Conservation (phyloP, 2,113 vertebrate genomes). For the Indicator maculatus region DNA sequence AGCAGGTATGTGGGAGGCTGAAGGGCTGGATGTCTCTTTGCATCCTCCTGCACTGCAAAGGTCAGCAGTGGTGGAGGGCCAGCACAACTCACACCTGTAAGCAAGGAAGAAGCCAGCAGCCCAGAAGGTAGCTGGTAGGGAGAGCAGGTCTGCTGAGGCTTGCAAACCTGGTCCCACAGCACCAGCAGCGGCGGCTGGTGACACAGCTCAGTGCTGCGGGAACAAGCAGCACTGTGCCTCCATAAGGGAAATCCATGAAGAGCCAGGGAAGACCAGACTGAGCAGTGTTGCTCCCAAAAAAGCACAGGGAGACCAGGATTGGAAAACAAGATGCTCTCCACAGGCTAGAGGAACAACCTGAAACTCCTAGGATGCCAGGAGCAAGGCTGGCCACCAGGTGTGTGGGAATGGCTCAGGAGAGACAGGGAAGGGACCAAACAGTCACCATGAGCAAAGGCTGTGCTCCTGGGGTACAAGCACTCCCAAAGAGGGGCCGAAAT, state of each 20-base stretch:
- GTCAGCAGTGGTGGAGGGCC: background rate
- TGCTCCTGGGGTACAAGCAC: background rate
- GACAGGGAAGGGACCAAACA: background rate
- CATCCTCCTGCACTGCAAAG: background rate
- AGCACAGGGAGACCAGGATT: background rate
- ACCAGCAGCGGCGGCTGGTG: background rate
- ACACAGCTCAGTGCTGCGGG: background rate
- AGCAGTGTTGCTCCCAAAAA: background rate
- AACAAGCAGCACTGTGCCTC: fast-evolving
- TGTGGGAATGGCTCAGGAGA: background rate
- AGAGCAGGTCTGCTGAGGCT: background rate
- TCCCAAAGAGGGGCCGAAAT: background rate
- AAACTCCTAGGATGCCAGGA: background rate
- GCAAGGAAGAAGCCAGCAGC: background rate
- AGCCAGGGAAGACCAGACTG: background rate
- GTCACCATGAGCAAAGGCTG: background rate
- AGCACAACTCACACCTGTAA: fast-evolving
- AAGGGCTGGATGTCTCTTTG: background rate
- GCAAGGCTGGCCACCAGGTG: fast-evolving
- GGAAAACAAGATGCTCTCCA: background rate
- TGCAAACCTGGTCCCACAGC: background rate
- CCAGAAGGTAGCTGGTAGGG: background rate
- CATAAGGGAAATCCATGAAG: background rate
- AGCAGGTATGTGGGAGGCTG: background rate
- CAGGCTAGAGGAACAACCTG: background rate